Conservation (phyloP, 2,113 vertebrate genomes). For the Ophthalmolycus amberensis region DNA sequence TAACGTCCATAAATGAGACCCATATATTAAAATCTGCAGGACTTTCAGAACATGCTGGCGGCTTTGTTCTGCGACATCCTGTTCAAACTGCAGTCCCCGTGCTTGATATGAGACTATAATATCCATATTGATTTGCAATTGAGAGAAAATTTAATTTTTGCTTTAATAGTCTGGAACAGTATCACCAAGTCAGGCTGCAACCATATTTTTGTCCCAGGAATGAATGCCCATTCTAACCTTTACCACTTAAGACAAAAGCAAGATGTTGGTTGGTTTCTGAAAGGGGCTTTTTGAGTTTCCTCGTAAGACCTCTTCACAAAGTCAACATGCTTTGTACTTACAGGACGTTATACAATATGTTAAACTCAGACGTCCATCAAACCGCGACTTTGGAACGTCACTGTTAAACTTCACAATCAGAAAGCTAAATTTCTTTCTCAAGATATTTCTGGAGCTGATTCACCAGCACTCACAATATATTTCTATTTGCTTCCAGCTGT, state of each 20-base stretch:
- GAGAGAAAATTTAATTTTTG: neutral
- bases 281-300: neutral
- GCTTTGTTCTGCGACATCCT: neutral
- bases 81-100: neutral
- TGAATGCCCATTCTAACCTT: neutral
- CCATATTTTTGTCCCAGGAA: neutral
- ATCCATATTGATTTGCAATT: neutral
- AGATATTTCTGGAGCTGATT: no score
- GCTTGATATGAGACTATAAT: neutral
- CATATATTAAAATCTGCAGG: conserved; percentile 22
- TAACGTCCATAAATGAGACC: neutral
- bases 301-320: no score
- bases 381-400: no score
- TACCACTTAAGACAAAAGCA: neutral
- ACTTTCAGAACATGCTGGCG: neutral
- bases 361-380: no score
- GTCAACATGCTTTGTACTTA: no score
- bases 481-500: no score
- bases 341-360: no score
- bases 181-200: neutral
- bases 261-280: neutral
- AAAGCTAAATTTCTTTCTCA: no score
- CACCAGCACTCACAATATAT: no score
- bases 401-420: no score
- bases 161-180: neutral